phyloP scores from a whole-genome alignment of 2,888 invertebrate genomes.

The Meteorus cinctellus region DNA sequence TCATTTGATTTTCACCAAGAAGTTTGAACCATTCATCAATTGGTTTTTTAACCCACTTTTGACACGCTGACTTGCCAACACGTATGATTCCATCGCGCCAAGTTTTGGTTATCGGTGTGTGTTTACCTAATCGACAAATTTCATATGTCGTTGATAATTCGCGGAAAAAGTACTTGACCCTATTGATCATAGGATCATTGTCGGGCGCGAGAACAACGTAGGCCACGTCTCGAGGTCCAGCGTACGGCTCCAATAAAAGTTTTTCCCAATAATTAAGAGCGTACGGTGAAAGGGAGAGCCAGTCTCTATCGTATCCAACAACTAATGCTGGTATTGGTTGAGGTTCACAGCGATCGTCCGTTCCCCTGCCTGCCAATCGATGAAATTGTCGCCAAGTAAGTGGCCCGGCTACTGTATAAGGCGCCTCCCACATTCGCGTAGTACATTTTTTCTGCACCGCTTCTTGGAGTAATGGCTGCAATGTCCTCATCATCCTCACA shows the following conservation, averaged over 20 bases:
- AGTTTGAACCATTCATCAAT: constrained; percentile 93
- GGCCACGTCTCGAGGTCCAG: constrained; percentile 94
- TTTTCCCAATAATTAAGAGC: constrained; percentile 97
- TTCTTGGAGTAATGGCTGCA: constrained; percentile 95
- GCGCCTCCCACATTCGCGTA: constrained; percentile 93
- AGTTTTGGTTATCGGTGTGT: constrained; percentile 90
- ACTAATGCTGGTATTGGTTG: constrained; percentile 96
- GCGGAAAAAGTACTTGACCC: constrained; percentile 90
- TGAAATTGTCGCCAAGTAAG: constrained; percentile 99
- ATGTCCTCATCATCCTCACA: constrained; percentile 89
- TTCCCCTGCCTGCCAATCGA: constrained; percentile 93
- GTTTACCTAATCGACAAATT: constrained; percentile 93
- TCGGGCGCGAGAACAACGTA: constrained; percentile 97
- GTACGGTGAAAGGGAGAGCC: constrained; percentile 95
- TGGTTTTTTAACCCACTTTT: constrained; percentile 79
- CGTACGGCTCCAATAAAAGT: constrained; percentile 96
- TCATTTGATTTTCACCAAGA: constrained; percentile 86
- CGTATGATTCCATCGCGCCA: constrained; percentile 91
- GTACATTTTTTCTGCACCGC: constrained; percentile 96
- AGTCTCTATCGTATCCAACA: constrained; percentile 96
- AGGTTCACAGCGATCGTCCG: constrained; percentile 96
- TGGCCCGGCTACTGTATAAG: constrained; percentile 93
- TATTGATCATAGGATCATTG: constrained; percentile 85
- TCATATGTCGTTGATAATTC: constrained; percentile 96
- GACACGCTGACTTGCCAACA: constrained; percentile 81